Base-by-base conservation (phyloP, 2,797 vertebrate species). In the Gila robusta region DNA sequence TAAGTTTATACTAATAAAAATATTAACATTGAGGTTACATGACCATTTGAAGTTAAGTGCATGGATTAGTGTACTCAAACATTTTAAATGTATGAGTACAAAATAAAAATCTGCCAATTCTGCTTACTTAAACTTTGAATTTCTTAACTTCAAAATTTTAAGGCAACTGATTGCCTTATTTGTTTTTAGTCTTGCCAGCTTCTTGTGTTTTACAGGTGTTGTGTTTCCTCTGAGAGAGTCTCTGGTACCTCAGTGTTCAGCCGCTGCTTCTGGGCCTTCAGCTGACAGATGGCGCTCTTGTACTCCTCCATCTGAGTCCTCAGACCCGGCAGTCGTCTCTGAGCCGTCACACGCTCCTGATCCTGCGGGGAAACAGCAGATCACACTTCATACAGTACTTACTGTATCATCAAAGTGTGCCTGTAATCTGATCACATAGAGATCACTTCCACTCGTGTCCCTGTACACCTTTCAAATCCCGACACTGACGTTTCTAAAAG, bases 301-400 rank as follows among this genome's bases (percentile, higher is more conserved):
- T 96, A 96, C 87, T 99, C 97, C 85, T 99, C 97, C 91, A 99
- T 93, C 91, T 98, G 97, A 86, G 90, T 94, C 91, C 95, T 95
- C 79, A 98, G 93, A 56, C 89, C 94, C 0, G 97, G 96, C 6
- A 97, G 94, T 86, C 95, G 96, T 88, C 94, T 96, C 91, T 98
- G 97, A 0, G 96, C 96, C 88, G 97, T 89, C 89, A 97, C 90
- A 91, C 95, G 97, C 94, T 98, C 97, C 94, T 98, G 94, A 67
- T 96, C 95, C 95, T 95, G 81, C 5, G 10, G 67, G 16, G 49
- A 28, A 56, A 44, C 7, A 47, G 49, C 4, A 11, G 19, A 14
- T 23, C 71, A 88, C 87, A 87, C 52, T 32, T 71, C 9, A 16
- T 16, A 28, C 11, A 28, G 41, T 26, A 26, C 14, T 64, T 28